These are phyloP conservation scores for Spodoptera picta DNA, from an alignment of 2,888 invertebrate species.

Conservation along the genomic window DNA sequence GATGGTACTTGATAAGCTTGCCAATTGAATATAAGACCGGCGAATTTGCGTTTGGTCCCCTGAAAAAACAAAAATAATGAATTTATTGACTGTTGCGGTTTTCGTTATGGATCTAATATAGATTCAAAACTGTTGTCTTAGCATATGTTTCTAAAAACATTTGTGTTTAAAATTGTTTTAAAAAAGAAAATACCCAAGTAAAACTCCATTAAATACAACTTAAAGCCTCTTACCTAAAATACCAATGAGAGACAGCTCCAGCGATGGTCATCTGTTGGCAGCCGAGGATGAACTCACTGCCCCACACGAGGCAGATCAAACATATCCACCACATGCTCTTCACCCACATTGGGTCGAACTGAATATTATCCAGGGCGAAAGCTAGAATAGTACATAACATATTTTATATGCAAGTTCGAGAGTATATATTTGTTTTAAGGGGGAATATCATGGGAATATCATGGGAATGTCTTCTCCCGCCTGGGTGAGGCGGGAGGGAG, in stretches of 20 bases:
- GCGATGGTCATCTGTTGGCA: slow-evolving; percentile 98
- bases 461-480: too few relatives aligned
- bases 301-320: slow-evolving; percentile 96
- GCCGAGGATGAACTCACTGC: slow-evolving; percentile 97
- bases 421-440: too few relatives aligned
- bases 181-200: too few relatives aligned
- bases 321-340: slow-evolving; percentile 98
- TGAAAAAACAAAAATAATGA: slow-evolving; percentile 65
- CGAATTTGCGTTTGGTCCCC: slow-evolving; percentile 90
- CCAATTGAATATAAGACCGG: slow-evolving; percentile 92
- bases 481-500: too few relatives aligned
- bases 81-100: too few relatives aligned
- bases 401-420: too few relatives aligned
- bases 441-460: too few relatives aligned
- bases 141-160: too few relatives aligned
- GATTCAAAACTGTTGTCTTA: too few relatives aligned
- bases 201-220: too few relatives aligned
- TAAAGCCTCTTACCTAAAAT: slow-evolving; percentile 91
- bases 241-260: slow-evolving; percentile 98
- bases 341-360: slow-evolving; percentile 94
- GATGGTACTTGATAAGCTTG: slow-evolving; percentile 95
- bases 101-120: too few relatives aligned
- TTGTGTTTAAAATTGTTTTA: too few relatives aligned
- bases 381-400: slow-evolving; percentile 59
- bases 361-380: slow-evolving; percentile 87